Conservation (phyloP, 1,140 invertebrate genomes). For the Gonioctena quinquepunctata region DNA sequence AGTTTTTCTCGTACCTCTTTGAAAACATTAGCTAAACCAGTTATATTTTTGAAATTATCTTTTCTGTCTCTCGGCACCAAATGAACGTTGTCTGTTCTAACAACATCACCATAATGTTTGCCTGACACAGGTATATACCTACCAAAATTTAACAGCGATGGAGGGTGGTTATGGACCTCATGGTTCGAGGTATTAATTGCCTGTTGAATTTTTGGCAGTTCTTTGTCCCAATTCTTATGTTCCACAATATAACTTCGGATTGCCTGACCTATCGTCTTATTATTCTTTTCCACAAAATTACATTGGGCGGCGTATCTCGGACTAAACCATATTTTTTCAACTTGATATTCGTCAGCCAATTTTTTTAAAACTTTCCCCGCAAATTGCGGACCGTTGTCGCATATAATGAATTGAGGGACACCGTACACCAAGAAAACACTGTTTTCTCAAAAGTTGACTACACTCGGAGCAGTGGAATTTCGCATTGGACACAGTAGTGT, state of each 20-base stretch:
- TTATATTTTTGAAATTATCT: not conserved
- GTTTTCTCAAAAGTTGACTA: not conserved
- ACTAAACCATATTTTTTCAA: conserved; percentile 1
- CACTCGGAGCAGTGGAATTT: not conserved
- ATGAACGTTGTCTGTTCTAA: not conserved
- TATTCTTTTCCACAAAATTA: conserved; percentile 26
- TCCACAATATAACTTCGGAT: not conserved
- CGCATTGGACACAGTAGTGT: conserved; percentile 10
- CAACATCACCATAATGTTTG: not conserved
- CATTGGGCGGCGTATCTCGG: not conserved
- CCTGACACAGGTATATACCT: not conserved
- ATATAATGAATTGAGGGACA: not conserved
- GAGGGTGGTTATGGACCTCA: not conserved
- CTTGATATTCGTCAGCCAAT: not conserved
- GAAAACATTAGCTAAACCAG: conserved; percentile 6
- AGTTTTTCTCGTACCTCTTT: conserved; percentile 19
- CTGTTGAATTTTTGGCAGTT: conserved; percentile 1
- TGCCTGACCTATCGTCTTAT: conserved; percentile 22
- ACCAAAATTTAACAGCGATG: not conserved
- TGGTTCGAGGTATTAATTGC: not conserved
- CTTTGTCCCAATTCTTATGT: not conserved
- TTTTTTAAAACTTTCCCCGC: not conserved
- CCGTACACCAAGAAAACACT: not conserved
- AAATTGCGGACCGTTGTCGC: not conserved
- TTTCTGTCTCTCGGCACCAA: not conserved